These are phyloP conservation scores for Nothoprocta pentlandii DNA, from an alignment of 2,113 vertebrate species.

Conservation along the genomic window DNA sequence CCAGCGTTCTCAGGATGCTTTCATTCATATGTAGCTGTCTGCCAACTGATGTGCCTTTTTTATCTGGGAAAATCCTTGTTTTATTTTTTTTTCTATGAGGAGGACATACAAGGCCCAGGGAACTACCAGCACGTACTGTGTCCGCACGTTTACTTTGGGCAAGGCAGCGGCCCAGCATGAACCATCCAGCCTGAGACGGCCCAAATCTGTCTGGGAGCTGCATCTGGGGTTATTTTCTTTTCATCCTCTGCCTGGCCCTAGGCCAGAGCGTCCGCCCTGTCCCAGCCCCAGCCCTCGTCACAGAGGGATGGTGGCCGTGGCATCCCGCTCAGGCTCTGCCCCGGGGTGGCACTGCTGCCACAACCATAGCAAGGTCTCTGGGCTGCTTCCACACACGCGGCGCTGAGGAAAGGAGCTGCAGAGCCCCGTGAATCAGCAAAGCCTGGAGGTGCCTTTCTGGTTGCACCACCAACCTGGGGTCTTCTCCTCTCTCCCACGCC, in stretches of 20 bases:
- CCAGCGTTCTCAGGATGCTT: background rate
- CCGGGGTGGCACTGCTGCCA: background rate
- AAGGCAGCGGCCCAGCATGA: fast-evolving
- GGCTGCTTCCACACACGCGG: fast-evolving
- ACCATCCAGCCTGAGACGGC: background rate
- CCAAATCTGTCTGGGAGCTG: fast-evolving
- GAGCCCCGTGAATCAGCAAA: background rate
- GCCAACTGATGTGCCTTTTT: background rate
- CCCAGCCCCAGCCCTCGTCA: background rate
- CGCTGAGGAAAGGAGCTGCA: background rate
- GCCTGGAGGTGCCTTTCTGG: background rate
- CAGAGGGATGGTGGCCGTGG: fast-evolving
- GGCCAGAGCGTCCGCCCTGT: background rate
- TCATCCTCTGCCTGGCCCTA: fast-evolving
- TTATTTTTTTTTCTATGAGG: fast-evolving
- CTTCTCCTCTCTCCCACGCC: background rate
- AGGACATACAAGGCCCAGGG: fast-evolving
- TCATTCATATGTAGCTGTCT: background rate
- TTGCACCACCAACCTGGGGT: background rate
- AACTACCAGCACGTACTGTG: background rate
- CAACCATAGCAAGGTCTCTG: background rate
- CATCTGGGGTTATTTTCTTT: fast-evolving
- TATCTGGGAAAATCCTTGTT: background rate
- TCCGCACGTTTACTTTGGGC: background rate
- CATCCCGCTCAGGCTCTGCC: background rate